Conservation (phyloP, 2,797 vertebrate species). For the Siniperca obscura region DNA sequence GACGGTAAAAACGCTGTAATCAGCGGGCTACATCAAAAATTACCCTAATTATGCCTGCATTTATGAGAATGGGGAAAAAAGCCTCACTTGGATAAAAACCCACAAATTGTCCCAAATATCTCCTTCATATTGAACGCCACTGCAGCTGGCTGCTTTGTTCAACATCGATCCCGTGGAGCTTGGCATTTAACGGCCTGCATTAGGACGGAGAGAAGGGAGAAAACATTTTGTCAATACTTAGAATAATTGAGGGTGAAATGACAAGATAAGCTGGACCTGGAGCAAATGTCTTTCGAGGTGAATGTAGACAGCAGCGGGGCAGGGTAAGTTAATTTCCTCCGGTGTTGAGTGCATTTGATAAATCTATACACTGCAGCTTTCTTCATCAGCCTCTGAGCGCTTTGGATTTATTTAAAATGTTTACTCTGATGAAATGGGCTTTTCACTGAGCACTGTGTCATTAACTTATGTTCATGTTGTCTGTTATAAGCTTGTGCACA, state of each 20-base stretch:
- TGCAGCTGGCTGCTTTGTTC: conserved; percentile 99
- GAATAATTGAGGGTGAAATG: conserved; percentile 98
- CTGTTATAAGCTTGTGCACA: conserved; percentile 47
- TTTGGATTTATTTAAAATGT: conserved; percentile 64
- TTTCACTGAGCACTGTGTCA: conserved; percentile 64
- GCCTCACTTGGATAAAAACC: conserved; percentile 99
- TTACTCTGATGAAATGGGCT: conserved; percentile 63
- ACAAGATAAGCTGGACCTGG: conserved; percentile 96
- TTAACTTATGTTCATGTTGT: conserved; percentile 55
- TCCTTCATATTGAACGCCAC: conserved; percentile 99
- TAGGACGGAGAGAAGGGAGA: conserved; percentile 95
- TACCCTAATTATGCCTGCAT: conserved; percentile 99
- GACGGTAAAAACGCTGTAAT: conserved; percentile 99
- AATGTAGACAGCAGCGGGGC: conserved; percentile 79
- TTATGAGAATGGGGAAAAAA: conserved; percentile 99
- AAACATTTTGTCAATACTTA: conserved; percentile 98
- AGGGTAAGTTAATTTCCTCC: conserved; percentile 93
- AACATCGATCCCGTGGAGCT: conserved; percentile 98
- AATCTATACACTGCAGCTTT: conserved; percentile 65
- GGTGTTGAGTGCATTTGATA: conserved; percentile 68
- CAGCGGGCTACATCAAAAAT: conserved; percentile 99
- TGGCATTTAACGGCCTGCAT: conserved; percentile 97
- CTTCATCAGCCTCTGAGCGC: conserved; percentile 46
- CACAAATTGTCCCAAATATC: conserved; percentile 99
- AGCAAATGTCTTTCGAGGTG: conserved; percentile 85